Percentiles rank a stretch among this genome's conserved stretches.
Conservation (phyloP, 2,888 invertebrate genomes). For the Teinopalpus imperialis region DNA sequence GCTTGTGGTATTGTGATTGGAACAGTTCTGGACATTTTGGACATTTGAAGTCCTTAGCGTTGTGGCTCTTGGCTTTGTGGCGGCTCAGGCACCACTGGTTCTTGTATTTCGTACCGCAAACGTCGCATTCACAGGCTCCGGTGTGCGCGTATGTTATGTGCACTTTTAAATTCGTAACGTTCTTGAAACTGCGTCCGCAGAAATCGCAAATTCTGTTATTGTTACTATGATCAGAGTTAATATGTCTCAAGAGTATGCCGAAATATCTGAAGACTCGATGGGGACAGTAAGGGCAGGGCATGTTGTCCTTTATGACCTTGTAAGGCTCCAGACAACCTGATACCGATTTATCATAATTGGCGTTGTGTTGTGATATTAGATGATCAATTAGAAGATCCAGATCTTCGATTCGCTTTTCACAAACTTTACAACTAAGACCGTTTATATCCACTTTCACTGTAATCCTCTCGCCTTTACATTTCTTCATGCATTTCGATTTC, state of each 20-base stretch:
- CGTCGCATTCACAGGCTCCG: conserved; percentile 56
- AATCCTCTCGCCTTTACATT: conserved; percentile 64
- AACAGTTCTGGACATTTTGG: conserved; percentile 68
- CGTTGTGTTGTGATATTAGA: conserved; percentile 54
- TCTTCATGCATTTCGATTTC: conserved; percentile 60
- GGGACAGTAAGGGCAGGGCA: conserved; percentile 61
- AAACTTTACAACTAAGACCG: conserved; percentile 55
- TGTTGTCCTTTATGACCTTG: conserved; percentile 60
- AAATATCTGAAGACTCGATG: conserved; percentile 59
- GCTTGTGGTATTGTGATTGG: conserved; percentile 75
- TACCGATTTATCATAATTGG: conserved; percentile 58
- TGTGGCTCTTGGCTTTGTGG: conserved; percentile 63
- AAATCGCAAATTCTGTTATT: conserved; percentile 69
- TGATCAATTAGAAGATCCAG: conserved; percentile 61
- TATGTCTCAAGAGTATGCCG: conserved; percentile 58
- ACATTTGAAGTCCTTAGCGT: conserved; percentile 68
- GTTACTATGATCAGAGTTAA: conserved; percentile 64
- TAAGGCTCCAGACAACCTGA: conserved; percentile 61
- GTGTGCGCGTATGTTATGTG: conserved; percentile 64
- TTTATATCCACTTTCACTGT: conserved; percentile 63
- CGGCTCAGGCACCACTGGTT: conserved; percentile 64
- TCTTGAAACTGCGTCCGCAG: conserved; percentile 64
- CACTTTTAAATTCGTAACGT: conserved; percentile 56
- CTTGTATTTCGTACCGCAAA: conserved; percentile 60
- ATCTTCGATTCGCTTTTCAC: conserved; percentile 44